phyloP scores from a whole-genome alignment of 2,888 invertebrate genomes.

The Clitarchus hookeri region DNA sequence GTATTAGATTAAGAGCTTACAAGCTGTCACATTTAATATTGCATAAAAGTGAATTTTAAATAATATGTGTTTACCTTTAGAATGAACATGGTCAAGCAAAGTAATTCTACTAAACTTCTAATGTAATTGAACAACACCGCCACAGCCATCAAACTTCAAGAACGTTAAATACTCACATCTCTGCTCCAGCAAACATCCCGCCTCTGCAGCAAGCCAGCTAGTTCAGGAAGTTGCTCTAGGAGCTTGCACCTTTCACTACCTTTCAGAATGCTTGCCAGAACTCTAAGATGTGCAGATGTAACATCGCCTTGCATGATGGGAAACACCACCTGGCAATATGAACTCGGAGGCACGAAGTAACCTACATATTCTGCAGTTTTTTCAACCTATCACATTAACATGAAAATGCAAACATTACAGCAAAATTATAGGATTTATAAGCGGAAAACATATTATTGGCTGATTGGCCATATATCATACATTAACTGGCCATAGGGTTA shows the following conservation, averaged over 20 bases:
- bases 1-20: too few relatives aligned
- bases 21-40: too few relatives aligned
- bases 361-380: conserved; percentile 74
- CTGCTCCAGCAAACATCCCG: conserved; percentile 65
- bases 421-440: neutral
- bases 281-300: conserved; percentile 60
- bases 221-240: conserved; percentile 58
- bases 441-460: too few relatives aligned
- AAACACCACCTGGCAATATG: conserved; percentile 71
- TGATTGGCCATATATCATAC: too few relatives aligned
- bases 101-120: too few relatives aligned
- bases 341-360: conserved; percentile 71
- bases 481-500: too few relatives aligned
- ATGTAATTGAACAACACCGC: too few relatives aligned
- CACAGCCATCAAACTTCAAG: too few relatives aligned
- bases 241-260: conserved; percentile 61
- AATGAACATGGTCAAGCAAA: too few relatives aligned
- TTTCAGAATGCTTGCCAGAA: conserved; percentile 65
- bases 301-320: conserved; percentile 63
- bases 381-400: conserved; percentile 58
- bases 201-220: conserved; percentile 60
- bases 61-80: too few relatives aligned
- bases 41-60: too few relatives aligned
- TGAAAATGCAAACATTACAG: neutral
- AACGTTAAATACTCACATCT: conserved; percentile 54